phyloP scores from a whole-genome alignment of 2,113 vertebrate species.

The Phoxinus phoxinus region DNA sequence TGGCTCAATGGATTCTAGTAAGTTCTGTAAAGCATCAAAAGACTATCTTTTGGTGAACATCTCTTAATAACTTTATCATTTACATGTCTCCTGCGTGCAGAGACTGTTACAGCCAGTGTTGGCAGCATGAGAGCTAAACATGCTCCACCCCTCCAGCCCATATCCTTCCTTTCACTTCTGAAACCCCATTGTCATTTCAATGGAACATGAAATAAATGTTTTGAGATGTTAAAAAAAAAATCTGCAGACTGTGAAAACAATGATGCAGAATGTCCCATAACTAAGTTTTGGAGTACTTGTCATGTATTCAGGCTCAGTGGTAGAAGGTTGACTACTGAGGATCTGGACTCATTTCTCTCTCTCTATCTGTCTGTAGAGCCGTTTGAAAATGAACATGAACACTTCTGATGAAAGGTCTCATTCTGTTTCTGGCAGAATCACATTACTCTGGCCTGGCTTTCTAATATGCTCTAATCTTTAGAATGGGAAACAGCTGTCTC shows the following conservation, averaged over 20 bases:
- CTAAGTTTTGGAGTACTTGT: background rate
- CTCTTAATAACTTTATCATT: background rate
- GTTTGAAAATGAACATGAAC: background rate
- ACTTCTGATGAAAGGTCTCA: slow-evolving; percentile 35
- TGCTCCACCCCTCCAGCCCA: background rate
- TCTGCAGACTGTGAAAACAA: background rate
- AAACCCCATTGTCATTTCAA: background rate
- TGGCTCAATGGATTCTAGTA: background rate
- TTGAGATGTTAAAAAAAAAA: background rate
- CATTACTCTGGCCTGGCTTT: slow-evolving; percentile 12
- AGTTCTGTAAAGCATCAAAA: background rate
- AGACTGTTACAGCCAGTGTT: background rate
- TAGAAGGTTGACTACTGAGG: background rate
- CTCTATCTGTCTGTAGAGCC: background rate
- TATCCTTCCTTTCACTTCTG: background rate
- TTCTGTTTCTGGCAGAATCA: slow-evolving; percentile 2
- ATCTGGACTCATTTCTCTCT: background rate
- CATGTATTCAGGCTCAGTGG: background rate
- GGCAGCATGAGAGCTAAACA: background rate
- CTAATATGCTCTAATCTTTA: slow-evolving; percentile 43
- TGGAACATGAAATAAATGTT: background rate
- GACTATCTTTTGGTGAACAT: background rate
- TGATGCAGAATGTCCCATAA: background rate
- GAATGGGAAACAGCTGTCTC: slow-evolving; percentile 6
- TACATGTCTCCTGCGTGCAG: too few relatives aligned